A percentile compares a stretch with the other conserved stretches of the same genome.
These are phyloP conservation scores for Trematomus bernacchii DNA, from an alignment of 2,797 vertebrate genomes.

Conservation along the genomic window DNA sequence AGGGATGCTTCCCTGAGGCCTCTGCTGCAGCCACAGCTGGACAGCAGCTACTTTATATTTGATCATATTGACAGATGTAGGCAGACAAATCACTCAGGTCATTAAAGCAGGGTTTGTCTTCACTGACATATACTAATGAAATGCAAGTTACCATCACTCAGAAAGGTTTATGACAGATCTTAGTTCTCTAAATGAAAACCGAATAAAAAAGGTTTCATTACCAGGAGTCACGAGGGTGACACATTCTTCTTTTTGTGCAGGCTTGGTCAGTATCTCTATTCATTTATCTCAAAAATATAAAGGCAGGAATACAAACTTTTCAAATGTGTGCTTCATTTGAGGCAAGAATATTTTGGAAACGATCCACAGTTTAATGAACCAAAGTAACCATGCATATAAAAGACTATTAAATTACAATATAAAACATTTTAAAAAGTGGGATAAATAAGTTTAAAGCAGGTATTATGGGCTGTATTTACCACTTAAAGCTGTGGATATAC, in stretches of 20 bases:
- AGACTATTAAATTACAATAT: too few species aligned
- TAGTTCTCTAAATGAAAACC: not conserved
- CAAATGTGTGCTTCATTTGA: too few species aligned
- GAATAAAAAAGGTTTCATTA: not conserved
- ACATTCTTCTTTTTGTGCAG: not conserved
- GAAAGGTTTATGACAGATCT: not conserved
- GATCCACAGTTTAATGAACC: not conserved
- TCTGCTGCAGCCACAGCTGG: conserved; percentile 43
- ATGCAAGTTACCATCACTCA: not conserved
- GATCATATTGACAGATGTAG: conserved; percentile 64
- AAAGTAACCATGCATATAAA: not conserved
- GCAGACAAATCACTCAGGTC: conserved; percentile 17
- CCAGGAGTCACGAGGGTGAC: not conserved
- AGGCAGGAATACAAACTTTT: not conserved
- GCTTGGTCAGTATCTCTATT: not conserved
- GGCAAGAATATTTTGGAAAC: conserved; percentile 1
- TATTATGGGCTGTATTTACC: not conserved
- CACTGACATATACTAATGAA: conserved; percentile 25
- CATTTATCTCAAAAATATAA: not conserved
- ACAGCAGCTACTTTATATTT: conserved; percentile 60
- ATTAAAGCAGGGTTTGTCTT: conserved; percentile 37
- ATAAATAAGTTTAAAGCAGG: not conserved
- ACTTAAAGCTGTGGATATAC: not conserved
- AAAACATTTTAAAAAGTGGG: not conserved
- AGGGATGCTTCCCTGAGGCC: conserved; percentile 31